Evolutionary conservation across 1,140 invertebrate genomes (phyloP), one percentile per base, ranked within the genome.

Genomic region (Ostrea denselamellosa): DNA sequence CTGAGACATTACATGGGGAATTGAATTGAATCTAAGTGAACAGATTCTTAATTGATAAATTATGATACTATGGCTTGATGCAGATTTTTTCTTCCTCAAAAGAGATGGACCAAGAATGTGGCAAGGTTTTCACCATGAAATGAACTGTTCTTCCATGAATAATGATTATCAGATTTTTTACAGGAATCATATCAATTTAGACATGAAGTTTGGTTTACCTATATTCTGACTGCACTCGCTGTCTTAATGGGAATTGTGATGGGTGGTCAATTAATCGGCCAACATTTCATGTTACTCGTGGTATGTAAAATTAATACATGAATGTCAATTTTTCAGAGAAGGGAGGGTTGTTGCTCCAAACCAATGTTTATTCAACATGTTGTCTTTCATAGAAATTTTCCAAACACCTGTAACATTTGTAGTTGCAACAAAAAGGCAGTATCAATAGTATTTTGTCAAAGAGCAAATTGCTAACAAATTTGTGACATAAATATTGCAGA

Each of bases 131-230:
- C 68, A 77, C 68, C 68, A 3, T 14, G 25, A 71, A 25, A 28
- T 34, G 8, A 28, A 10, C 22, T 71, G 5, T 71, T 22, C 10
- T 71, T 77, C 28, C 10, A 28, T 28, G 68, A 28, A 77, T 77
- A 77, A 28, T 77, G 68, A 77, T 34, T 10, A 77, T 25, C 25
- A 77, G 68, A 28, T 77, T 77, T 77, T 77, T 77, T 83, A 28
- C 91, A 93, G 93, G 89, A 91, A 65, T 88, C 87, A 9, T 93
- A 92, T 86, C 89, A 89, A 68, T 90, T 93, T 34, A 92, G 90
- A 86, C 91, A 93, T 87, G 90, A 91, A 82, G 90, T 92, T 52
- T 92, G 91, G 91, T 93, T 93, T 86, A 87, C 90, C 81, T 93
- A 93, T 82, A 56, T 93, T 52, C 44, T 87, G 68, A 90, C 90